These are phyloP conservation scores for Drosophila kanapiae DNA, from an alignment of 1,140 invertebrate genomes.

Conservation along the genomic window DNA sequence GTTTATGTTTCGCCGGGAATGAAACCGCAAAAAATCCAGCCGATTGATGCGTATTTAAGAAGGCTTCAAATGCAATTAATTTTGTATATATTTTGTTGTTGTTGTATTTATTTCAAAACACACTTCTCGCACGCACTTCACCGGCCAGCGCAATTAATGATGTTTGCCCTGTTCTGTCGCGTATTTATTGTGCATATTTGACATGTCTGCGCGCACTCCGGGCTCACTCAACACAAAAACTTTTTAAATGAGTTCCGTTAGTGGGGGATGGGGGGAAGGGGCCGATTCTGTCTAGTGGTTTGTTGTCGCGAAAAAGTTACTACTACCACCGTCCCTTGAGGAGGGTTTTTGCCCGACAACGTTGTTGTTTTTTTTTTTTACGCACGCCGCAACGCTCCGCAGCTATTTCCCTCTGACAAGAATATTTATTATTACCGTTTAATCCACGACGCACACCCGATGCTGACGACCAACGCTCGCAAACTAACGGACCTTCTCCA, in stretches of 20 bases:
- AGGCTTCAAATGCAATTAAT: constrained; percentile 75
- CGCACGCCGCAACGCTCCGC: constrained; percentile 31
- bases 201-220: constrained; percentile 28
- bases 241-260: constrained; percentile 15
- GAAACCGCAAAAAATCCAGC: constrained; percentile 59
- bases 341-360: too few species aligned
- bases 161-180: constrained; percentile 62
- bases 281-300: background rate
- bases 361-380: constrained; percentile 7
- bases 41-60: constrained; percentile 69
- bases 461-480: constrained; percentile 73
- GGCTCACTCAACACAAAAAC: background rate
- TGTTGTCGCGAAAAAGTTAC: constrained; percentile 8
- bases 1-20: constrained; percentile 39
- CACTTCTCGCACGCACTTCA: constrained; percentile 34
- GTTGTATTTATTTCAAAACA: constrained; percentile 18
- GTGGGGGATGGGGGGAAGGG: background rate
- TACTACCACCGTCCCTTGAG: constrained; percentile 1
- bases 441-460: constrained; percentile 63
- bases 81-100: constrained; percentile 23
- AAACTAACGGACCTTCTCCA: constrained; percentile 50
- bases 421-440: background rate
- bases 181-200: constrained; percentile 62
- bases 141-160: constrained; percentile 61
- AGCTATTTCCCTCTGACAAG: constrained; percentile 19